phyloP scores from a whole-genome alignment of 2,888 invertebrate genomes.

The Hypolimnas misippus region DNA sequence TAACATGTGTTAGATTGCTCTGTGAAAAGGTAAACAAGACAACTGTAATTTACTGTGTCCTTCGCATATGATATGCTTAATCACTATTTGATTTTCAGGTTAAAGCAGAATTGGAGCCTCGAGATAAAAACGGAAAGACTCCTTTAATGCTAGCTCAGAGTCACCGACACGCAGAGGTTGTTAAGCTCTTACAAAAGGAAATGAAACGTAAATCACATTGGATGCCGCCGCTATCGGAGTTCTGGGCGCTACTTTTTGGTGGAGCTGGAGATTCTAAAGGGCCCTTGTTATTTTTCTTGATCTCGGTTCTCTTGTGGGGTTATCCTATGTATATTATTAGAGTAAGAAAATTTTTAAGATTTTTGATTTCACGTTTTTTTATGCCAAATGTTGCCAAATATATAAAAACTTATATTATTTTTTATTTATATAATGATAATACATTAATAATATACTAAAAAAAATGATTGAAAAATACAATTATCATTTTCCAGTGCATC shows the following conservation, averaged over 20 bases:
- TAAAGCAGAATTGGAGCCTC: slow-evolving; percentile 92
- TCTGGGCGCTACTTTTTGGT: slow-evolving; percentile 95
- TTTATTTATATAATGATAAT: no score
- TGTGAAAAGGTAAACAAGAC: slow-evolving; percentile 89
- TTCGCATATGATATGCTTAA: no score
- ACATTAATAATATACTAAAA: no score
- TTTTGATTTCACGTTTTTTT: not conserved
- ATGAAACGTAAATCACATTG: slow-evolving; percentile 92
- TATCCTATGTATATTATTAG: slow-evolving; percentile 96
- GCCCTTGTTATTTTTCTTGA: slow-evolving; percentile 92
- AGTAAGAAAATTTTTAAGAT: slow-evolving; percentile 66
- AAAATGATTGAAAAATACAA: no score
- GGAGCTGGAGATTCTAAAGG: slow-evolving; percentile 96
- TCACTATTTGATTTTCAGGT: slow-evolving; percentile 84
- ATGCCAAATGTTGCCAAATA: no score
- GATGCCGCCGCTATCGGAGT: slow-evolving; percentile 94
- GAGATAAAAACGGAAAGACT: slow-evolving; percentile 96
- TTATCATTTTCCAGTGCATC: slow-evolving; percentile 89
- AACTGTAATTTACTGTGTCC: no score
- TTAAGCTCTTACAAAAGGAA: slow-evolving; percentile 91
- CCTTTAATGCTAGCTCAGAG: slow-evolving; percentile 95
- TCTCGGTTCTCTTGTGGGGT: slow-evolving; percentile 94
- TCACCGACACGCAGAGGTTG: slow-evolving; percentile 93
- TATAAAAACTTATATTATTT: no score
- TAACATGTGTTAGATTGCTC: slow-evolving; percentile 92